Evolutionary conservation across 2,888 invertebrate species (phyloP).

Genomic region (Fragum whitleyi): DNA sequence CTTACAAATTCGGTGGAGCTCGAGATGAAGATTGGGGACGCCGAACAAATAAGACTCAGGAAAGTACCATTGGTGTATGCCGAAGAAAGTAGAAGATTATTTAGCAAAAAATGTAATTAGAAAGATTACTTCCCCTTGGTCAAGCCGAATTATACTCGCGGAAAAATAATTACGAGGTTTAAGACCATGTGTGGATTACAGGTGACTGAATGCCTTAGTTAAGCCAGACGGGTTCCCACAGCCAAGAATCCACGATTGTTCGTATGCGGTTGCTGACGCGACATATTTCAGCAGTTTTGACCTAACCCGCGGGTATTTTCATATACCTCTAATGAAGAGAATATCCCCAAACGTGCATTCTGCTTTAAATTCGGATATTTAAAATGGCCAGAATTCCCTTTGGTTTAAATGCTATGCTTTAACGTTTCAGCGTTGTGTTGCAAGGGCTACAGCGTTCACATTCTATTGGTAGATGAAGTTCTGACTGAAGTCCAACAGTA

Average conservation of each 20-base stretch:
- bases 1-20: slow-evolving; percentile 2
- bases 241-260: not conserved
- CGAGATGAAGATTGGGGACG: too few relatives aligned
- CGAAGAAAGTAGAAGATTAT: too few relatives aligned
- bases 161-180: slow-evolving; percentile 18
- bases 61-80: too few relatives aligned
- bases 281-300: slow-evolving; percentile 12
- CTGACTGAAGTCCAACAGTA: too few relatives aligned
- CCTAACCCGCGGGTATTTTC: not conserved
- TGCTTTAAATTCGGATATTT: slow-evolving; percentile 35
- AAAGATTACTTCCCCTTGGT: too few relatives aligned
- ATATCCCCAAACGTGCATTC: slow-evolving; percentile 19
- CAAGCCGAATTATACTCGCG: too few relatives aligned
- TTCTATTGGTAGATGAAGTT: too few relatives aligned
- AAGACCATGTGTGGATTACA: slow-evolving; percentile 36
- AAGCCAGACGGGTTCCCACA: slow-evolving; percentile 18
- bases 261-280: not conserved
- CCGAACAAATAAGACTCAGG: too few relatives aligned
- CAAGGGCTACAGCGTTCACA: not conserved
- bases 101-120: too few relatives aligned
- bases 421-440: not conserved
- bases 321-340: not conserved
- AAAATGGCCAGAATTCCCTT: slow-evolving; percentile 30
- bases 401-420: too few relatives aligned
- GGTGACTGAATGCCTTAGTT: slow-evolving; percentile 19